Evolutionary conservation across 2,888 invertebrate genomes (phyloP).

Genomic region (Cerceris ruficornis): DNA sequence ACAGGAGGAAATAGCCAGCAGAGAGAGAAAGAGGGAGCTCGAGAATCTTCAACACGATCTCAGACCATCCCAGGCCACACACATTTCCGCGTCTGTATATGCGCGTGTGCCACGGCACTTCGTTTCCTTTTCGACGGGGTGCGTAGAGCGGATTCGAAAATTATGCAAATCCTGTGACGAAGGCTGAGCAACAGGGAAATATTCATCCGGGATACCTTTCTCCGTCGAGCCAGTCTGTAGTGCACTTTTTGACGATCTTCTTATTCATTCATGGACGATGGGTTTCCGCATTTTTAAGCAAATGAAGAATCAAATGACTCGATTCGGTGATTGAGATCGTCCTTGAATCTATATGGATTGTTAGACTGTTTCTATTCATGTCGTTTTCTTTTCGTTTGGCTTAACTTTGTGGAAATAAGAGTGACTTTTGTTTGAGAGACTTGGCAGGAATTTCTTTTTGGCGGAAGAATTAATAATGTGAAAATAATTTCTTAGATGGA

Average conservation of each 20-base stretch:
- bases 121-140: conserved; percentile 60
- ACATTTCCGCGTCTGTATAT: conserved; percentile 1
- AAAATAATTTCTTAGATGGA: too few species aligned
- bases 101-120: conserved; percentile 42
- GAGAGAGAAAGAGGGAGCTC: conserved; percentile 10
- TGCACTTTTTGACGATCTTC: conserved; percentile 12
- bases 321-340: too few species aligned
- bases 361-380: too few species aligned
- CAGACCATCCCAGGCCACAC: conserved; percentile 15
- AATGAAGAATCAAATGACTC: too few species aligned
- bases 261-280: too few species aligned
- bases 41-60: conserved; percentile 45
- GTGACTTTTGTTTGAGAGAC: too few species aligned
- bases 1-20: conserved; percentile 4
- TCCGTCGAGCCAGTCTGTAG: neutral
- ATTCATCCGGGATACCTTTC: conserved; percentile 35
- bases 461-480: too few species aligned
- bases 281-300: too few species aligned
- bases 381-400: too few species aligned
- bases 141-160: conserved; percentile 74
- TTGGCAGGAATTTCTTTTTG: too few species aligned
- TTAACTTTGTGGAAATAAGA: too few species aligned
- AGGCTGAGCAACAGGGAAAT: conserved; percentile 55
- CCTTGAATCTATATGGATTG: too few species aligned
- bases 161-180: conserved; percentile 76